Percentiles rank a stretch among this genome's conserved stretches.
Conservation (phyloP, 2,797 vertebrate genomes). For the Threskiornis aethiopicus region DNA sequence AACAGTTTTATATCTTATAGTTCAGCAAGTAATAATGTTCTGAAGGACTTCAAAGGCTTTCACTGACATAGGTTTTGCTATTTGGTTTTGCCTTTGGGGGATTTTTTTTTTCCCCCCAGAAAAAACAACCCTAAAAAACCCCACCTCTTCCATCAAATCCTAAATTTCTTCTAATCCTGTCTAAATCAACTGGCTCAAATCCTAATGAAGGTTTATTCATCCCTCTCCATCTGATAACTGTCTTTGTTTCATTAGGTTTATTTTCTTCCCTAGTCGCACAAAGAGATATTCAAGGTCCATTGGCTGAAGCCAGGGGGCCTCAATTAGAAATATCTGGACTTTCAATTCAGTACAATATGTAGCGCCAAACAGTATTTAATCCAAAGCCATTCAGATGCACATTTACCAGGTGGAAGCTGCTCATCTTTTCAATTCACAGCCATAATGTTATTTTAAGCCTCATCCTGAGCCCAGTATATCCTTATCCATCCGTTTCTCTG, state of each 20-base stretch:
- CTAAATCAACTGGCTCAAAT: conserved; percentile 44
- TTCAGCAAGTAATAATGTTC: conserved; percentile 24
- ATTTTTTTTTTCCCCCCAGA: neutral
- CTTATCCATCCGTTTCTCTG: neutral
- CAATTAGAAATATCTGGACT: neutral
- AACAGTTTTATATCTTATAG: neutral
- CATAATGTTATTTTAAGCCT: neutral
- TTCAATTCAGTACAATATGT: neutral
- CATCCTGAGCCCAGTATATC: neutral
- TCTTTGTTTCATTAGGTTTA: conserved; percentile 37
- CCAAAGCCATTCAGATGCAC: neutral
- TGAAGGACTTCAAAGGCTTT: conserved; percentile 21
- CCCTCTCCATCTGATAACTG: conserved; percentile 37
- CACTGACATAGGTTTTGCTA: neutral
- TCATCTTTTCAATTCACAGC: neutral
- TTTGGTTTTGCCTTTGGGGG: neutral
- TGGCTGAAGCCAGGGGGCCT: neutral
- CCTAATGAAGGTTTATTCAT: conserved; percentile 37
- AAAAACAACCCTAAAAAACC: neutral
- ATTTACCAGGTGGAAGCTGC: conserved; percentile 3
- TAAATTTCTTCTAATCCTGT: conserved; percentile 35
- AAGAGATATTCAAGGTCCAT: conserved; percentile 3
- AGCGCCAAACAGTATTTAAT: neutral
- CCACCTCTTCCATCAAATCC: conserved; percentile 23
- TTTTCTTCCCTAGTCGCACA: conserved; percentile 33